These are phyloP conservation scores for Azorinus chamasolen DNA, from an alignment of 2,888 invertebrate species.

Conservation along the genomic window DNA sequence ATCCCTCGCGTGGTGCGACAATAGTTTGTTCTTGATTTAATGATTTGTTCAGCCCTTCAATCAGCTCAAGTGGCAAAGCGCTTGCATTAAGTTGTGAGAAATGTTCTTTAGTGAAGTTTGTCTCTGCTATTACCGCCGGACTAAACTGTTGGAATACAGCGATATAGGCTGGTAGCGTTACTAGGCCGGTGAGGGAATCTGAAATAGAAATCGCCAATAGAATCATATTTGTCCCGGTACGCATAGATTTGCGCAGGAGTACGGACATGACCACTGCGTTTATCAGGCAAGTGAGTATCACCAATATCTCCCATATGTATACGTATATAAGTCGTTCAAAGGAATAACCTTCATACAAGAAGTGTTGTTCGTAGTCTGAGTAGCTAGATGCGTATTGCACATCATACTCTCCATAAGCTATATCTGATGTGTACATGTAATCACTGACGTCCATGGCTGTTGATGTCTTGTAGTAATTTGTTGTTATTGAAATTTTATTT, in stretches of 20 bases:
- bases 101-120: no score
- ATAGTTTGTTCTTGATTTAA: no score
- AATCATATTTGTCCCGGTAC: slow-evolving; percentile 32
- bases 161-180: slow-evolving; percentile 43
- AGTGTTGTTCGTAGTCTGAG: not conserved
- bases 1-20: not conserved
- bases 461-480: no score
- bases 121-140: not conserved
- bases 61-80: no score
- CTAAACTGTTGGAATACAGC: slow-evolving; percentile 10
- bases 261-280: slow-evolving; percentile 31
- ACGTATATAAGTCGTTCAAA: slow-evolving; percentile 47
- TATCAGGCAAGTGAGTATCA: slow-evolving; percentile 24
- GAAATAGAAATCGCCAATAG: slow-evolving; percentile 46
- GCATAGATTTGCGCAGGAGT: slow-evolving; percentile 39
- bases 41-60: no score
- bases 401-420: no score
- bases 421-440: no score
- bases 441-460: no score
- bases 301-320: slow-evolving; percentile 41
- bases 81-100: no score
- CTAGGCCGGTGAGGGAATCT: slow-evolving; percentile 44
- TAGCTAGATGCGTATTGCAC: no score
- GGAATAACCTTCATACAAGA: not conserved
- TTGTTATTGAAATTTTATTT: no score